phyloP scores from a whole-genome alignment of 1,140 invertebrate genomes.

The Vollenhovia emeryi region DNA sequence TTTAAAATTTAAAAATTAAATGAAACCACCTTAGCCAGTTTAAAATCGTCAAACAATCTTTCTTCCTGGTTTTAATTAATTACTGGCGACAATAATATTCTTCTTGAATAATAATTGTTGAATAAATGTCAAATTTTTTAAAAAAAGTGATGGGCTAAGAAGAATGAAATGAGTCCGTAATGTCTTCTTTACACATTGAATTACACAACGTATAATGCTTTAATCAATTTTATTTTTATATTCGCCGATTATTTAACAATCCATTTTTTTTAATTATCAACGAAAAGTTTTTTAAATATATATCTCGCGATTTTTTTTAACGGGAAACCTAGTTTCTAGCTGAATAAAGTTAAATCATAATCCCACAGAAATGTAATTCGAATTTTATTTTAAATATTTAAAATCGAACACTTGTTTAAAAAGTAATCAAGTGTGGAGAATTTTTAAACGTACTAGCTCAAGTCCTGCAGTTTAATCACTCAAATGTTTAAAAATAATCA shows the following conservation, averaged over 20 bases:
- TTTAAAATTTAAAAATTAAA: too few species aligned
- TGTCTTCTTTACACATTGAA: neutral
- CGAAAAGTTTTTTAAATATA: neutral
- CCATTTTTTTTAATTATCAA: neutral
- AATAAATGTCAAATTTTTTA: neutral
- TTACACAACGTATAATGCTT: neutral
- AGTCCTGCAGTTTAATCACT: neutral
- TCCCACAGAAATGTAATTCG: neutral
- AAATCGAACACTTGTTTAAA: conserved; percentile 13
- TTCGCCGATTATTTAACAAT: neutral
- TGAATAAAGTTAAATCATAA: neutral
- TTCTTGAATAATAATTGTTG: too few species aligned
- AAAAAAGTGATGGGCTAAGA: neutral
- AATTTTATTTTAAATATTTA: neutral
- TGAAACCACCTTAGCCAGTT: too few species aligned
- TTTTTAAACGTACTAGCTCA: neutral
- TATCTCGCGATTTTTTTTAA: neutral
- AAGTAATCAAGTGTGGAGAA: neutral
- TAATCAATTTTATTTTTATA: neutral
- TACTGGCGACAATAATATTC: too few species aligned
- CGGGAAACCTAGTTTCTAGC: neutral
- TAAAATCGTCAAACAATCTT: too few species aligned
- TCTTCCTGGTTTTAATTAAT: too few species aligned
- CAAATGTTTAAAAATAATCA: neutral
- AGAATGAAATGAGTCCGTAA: too few species aligned